Evolutionary conservation across 2,888 invertebrate genomes (phyloP).

Genomic region (Melinaea marsaeus): DNA sequence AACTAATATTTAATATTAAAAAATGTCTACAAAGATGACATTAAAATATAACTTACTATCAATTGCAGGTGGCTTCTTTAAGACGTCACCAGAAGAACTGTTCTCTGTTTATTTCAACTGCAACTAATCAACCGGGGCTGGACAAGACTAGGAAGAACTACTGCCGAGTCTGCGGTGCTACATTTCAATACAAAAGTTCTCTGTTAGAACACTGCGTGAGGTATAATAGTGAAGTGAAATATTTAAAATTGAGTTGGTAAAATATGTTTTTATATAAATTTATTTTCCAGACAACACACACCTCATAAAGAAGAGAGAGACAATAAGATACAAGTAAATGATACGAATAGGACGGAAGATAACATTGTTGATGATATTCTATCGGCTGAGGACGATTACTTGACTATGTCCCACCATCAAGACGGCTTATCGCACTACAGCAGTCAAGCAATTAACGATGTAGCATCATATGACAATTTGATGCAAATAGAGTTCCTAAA

Average conservation of each 20-base stretch:
- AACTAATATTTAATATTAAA: no score
- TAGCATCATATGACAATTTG: conserved; percentile 48
- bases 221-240: conserved; percentile 37
- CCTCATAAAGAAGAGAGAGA: conserved; percentile 40
- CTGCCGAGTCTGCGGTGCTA: conserved; percentile 57
- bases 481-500: conserved; percentile 68
- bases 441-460: conserved; percentile 40
- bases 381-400: conserved; percentile 67
- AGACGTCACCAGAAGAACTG: conserved; percentile 57
- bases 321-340: conserved; percentile 37
- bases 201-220: conserved; percentile 61
- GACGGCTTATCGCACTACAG: conserved; percentile 46
- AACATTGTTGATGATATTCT: conserved; percentile 70
- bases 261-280: no score
- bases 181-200: conserved; percentile 60
- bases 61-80: conserved; percentile 57
- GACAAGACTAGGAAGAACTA: conserved; percentile 53
- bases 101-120: conserved; percentile 30
- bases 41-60: conserved; percentile 14
- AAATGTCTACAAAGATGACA: not conserved
- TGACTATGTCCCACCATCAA: conserved; percentile 56
- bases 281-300: conserved; percentile 47
- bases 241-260: no score
- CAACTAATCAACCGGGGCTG: conserved; percentile 15
- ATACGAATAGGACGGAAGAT: conserved; percentile 54